Evolutionary conservation across 2,113 vertebrate species (phyloP).

Genomic region (Aegithalos caudatus): DNA sequence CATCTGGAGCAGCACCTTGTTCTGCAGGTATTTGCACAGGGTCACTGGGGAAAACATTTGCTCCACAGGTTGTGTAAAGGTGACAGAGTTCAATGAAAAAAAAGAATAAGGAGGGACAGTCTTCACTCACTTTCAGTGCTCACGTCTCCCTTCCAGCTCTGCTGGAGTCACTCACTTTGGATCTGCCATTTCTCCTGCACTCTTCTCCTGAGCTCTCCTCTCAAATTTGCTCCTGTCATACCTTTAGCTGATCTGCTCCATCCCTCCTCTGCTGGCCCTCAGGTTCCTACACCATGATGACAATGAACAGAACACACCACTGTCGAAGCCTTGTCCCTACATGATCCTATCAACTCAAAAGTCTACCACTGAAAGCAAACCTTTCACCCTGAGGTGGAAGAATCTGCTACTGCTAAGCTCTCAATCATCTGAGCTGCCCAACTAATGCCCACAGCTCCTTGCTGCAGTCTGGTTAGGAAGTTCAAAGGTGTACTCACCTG

Average conservation of each 20-base stretch:
- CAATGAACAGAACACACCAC: not conserved
- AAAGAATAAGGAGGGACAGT: not conserved
- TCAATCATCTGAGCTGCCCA: not conserved
- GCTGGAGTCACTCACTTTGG: not conserved
- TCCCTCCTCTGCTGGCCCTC: not conserved
- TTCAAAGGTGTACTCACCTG: constrained; percentile 80
- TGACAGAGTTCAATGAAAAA: constrained; percentile 2
- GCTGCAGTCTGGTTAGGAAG: not conserved
- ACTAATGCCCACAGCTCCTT: not conserved
- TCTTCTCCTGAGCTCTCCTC: not conserved
- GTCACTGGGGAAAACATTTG: not conserved
- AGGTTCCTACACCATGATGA: not conserved
- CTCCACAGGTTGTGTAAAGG: not conserved
- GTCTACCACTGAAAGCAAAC: not conserved
- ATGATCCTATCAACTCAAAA: not conserved
- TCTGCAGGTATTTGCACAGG: constrained; percentile 17
- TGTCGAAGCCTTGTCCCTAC: not conserved
- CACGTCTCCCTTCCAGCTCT: not conserved
- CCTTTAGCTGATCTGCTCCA: not conserved
- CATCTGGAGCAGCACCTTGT: constrained; percentile 27
- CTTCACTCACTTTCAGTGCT: constrained; percentile 10
- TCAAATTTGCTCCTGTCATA: constrained; percentile 8
- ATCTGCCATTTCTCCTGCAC: not conserved
- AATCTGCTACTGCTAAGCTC: not conserved
- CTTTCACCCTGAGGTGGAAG: not conserved